These are phyloP conservation scores for Oreochromis spilurus DNA, from an alignment of 2,113 vertebrate species.

Conservation along the genomic window DNA sequence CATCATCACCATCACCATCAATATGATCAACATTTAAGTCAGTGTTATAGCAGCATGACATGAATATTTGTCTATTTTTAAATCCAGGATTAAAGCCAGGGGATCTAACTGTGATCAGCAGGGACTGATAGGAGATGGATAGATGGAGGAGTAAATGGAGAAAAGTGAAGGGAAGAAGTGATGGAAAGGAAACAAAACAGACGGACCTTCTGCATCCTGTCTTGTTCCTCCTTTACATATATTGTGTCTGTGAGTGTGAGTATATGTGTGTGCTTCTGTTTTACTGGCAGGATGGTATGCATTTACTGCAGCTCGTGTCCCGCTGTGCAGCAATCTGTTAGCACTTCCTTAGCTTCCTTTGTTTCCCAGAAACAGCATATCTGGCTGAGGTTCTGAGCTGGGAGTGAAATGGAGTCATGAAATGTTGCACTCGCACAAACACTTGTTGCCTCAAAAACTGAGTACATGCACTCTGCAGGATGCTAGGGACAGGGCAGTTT, in stretches of 20 bases:
- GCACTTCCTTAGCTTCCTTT: neutral
- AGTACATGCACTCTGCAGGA: neutral
- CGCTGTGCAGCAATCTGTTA: conserved; percentile 45
- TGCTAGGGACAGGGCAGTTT: neutral
- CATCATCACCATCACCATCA: neutral
- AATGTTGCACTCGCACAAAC: neutral
- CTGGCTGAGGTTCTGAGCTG: neutral
- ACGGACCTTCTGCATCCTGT: neutral
- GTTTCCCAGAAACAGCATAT: neutral
- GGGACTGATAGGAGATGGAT: neutral
- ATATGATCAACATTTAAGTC: neutral
- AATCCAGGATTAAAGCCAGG: conserved; percentile 39
- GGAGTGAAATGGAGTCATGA: neutral
- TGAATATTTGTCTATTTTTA: conserved; percentile 12
- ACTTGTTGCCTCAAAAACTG: neutral
- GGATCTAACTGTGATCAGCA: conserved; percentile 17
- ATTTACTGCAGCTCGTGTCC: neutral
- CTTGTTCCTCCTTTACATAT: neutral
- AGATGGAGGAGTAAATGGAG: neutral
- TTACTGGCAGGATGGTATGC: conserved; percentile 9
- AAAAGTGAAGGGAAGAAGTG: neutral
- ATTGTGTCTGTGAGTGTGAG: neutral
- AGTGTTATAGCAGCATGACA: neutral
- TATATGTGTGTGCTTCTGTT: neutral
- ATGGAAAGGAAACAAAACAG: neutral